Conservation (phyloP, 2,888 invertebrate species). For the Thereva nobilitata region DNA sequence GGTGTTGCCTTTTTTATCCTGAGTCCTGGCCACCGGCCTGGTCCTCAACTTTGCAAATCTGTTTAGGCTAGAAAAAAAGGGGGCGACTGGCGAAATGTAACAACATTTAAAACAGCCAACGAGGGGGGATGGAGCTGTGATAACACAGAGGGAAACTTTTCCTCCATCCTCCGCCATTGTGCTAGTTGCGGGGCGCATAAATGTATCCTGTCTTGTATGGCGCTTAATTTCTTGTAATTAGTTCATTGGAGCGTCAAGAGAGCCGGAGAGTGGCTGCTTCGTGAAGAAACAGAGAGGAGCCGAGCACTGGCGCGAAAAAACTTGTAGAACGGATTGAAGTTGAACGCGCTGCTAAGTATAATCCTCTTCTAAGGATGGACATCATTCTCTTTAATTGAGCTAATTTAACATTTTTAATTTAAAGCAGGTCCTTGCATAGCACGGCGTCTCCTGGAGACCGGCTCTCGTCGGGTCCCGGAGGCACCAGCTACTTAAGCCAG, state of each 20-base stretch:
- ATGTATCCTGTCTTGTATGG: conserved; percentile 37
- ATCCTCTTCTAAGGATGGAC: conserved; percentile 39
- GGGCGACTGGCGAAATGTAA: background rate
- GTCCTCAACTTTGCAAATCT: conserved; percentile 27
- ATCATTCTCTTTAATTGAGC: conserved; percentile 43
- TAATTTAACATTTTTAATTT: conserved; percentile 44
- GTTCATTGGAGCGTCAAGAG: conserved; percentile 19
- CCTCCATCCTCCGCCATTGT: conserved; percentile 15
- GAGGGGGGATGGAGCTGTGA: conserved; percentile 20
- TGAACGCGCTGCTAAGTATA: conserved; percentile 23
- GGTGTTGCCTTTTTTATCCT: conserved; percentile 19
- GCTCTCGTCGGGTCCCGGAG: no score
- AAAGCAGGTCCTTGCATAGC: conserved; percentile 26
- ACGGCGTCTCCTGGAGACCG: background rate
- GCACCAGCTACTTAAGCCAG: no score
- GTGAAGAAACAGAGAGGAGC: conserved; percentile 15
- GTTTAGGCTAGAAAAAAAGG: conserved; percentile 24
- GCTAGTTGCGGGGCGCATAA: background rate
- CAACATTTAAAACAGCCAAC: background rate
- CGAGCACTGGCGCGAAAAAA: conserved; percentile 6
- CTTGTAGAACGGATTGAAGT: conserved; percentile 27
- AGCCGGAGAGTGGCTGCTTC: background rate
- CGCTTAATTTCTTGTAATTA: conserved; percentile 41
- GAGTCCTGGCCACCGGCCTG: conserved; percentile 8
- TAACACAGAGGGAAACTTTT: conserved; percentile 23